phyloP scores from a whole-genome alignment of 2,113 vertebrate genomes.

The Canis aureus region DNA sequence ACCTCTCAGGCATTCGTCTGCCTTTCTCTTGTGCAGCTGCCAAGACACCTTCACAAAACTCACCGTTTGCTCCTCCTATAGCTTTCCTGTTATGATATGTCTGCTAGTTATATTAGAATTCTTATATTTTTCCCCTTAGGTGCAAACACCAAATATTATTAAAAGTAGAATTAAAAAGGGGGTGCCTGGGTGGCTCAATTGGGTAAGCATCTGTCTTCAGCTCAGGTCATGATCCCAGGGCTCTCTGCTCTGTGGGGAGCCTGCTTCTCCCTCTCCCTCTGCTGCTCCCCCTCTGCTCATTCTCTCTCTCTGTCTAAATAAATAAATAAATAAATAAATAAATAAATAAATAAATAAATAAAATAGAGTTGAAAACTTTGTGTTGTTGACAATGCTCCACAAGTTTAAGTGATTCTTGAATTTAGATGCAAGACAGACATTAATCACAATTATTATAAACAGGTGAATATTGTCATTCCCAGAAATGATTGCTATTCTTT shows the following conservation, averaged over 20 bases:
- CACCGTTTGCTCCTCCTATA: background rate
- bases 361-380: background rate
- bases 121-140: background rate
- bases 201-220: too few relatives aligned
- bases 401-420: background rate
- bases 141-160: background rate
- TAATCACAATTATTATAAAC: background rate
- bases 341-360: too few relatives aligned
- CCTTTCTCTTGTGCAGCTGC: fast-evolving
- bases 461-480: background rate
- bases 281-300: too few relatives aligned
- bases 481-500: background rate
- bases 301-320: too few relatives aligned
- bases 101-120: background rate
- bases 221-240: too few relatives aligned
- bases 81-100: background rate
- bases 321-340: too few relatives aligned
- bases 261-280: too few relatives aligned
- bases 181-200: too few relatives aligned
- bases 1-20: fast-evolving
- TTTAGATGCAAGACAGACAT: background rate
- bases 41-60: fast-evolving
- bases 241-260: too few relatives aligned
- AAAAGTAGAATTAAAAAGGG: background rate
- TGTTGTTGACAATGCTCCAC: background rate